Conservation (phyloP, 2,888 invertebrate genomes). For the Drosophila nr. perissopoda region DNA sequence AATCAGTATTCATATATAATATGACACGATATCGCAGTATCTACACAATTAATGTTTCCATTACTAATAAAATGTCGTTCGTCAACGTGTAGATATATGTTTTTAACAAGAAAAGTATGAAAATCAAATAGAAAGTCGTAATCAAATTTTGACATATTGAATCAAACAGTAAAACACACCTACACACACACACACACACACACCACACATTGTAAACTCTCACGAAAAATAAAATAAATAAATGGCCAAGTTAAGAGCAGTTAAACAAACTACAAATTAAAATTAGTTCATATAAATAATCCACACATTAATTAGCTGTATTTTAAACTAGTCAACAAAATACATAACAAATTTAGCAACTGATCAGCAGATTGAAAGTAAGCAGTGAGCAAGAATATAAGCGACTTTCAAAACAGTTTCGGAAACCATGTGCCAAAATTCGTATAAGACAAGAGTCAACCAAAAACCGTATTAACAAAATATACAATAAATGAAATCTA, state of each 20-base stretch:
- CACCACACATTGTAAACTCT: constrained; percentile 14
- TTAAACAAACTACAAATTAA: constrained; percentile 70
- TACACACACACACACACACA: constrained; percentile 25
- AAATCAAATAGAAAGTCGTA: constrained; percentile 76
- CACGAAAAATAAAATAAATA: background rate
- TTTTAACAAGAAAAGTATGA: constrained; percentile 59
- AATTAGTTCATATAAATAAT: constrained; percentile 58
- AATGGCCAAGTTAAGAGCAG: constrained; percentile 62
- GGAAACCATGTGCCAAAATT: constrained; percentile 84
- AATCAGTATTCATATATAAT: constrained; percentile 76
- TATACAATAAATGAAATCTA: constrained; percentile 55
- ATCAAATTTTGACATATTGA: constrained; percentile 68
- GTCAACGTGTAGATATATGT: constrained; percentile 79
- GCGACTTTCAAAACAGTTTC: constrained; percentile 71
- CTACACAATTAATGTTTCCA: constrained; percentile 68
- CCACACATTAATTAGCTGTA: constrained; percentile 68
- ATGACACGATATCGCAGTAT: constrained; percentile 59
- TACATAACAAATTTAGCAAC: constrained; percentile 40
- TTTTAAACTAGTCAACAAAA: constrained; percentile 72
- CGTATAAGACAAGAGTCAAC: constrained; percentile 58
- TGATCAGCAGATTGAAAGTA: constrained; percentile 26
- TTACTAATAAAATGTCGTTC: constrained; percentile 75
- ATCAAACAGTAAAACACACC: constrained; percentile 38
- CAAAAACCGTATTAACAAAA: constrained; percentile 54
- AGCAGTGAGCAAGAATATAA: constrained; percentile 17